These are phyloP conservation scores for Panthera uncia DNA, from an alignment of 2,113 vertebrate genomes.

Conservation along the genomic window DNA sequence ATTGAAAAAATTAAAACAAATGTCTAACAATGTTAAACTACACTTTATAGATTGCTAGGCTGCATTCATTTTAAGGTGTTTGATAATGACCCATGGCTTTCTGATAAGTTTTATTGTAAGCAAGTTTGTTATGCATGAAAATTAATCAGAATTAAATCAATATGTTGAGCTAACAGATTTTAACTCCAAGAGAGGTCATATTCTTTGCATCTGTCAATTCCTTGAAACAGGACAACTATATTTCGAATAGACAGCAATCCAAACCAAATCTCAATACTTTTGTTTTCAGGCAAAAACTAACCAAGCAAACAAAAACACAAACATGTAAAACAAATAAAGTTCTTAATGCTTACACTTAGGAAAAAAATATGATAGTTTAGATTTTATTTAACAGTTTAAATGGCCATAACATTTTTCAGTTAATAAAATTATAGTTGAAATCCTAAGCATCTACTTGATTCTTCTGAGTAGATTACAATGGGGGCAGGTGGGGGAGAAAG, in stretches of 20 bases:
- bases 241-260: neutral
- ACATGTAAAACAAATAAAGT: neutral
- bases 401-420: neutral
- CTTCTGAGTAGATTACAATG: neutral
- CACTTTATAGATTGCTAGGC: neutral
- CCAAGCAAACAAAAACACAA: neutral
- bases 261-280: neutral
- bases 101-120: neutral
- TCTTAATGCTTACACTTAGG: neutral
- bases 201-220: neutral
- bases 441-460: neutral
- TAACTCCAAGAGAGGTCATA: neutral
- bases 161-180: neutral
- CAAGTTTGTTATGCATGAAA: neutral
- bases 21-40: neutral
- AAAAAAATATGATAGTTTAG: neutral
- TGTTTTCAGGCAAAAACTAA: neutral
- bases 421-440: neutral
- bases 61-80: neutral
- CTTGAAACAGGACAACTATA: neutral
- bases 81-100: neutral
- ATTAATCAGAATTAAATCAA: neutral
- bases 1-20: too few species aligned
- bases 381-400: neutral
- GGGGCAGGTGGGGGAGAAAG: fast-evolving